These are phyloP conservation scores for Pemphredon lugubris DNA, from an alignment of 2,888 invertebrate species.

Conservation along the genomic window DNA sequence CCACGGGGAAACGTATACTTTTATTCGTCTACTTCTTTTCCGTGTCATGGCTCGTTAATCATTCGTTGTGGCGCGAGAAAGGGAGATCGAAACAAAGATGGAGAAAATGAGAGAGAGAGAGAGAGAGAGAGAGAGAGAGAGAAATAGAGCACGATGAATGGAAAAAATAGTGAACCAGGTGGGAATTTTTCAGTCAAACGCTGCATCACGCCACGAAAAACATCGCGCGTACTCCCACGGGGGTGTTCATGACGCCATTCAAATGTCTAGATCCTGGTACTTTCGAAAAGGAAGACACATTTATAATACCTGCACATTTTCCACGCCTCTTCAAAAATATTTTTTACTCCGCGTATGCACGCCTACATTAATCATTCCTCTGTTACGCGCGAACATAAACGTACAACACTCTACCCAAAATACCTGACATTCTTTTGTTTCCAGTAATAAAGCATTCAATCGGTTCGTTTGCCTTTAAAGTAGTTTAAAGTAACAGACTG, in stretches of 20 bases:
- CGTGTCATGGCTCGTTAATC: conserved; percentile 73
- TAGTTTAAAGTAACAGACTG: too few relatives aligned
- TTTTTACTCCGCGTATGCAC: too few relatives aligned
- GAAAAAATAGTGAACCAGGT: conserved; percentile 64
- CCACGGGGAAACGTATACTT: conserved; percentile 49
- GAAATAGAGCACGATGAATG: conserved; percentile 49
- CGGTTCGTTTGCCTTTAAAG: too few relatives aligned
- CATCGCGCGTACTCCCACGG: conserved; percentile 42
- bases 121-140: conserved; percentile 14
- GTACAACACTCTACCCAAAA: too few relatives aligned
- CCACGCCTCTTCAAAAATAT: too few relatives aligned
- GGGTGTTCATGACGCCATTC: conserved; percentile 62
- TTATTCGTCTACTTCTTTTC: conserved; percentile 63
- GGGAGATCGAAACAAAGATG: conserved; percentile 18
- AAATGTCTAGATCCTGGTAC: conserved; percentile 46
- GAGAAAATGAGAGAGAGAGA: conserved; percentile 15
- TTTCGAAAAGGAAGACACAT: conserved; percentile 32
- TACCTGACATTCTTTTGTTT: too few relatives aligned
- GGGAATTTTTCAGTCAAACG: conserved; percentile 72
- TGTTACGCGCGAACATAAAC: too few relatives aligned
- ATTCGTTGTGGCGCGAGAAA: conserved; percentile 57
- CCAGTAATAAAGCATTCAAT: too few relatives aligned
- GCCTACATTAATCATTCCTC: too few relatives aligned
- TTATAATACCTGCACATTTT: too few relatives aligned
- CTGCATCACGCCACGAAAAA: conserved; percentile 67